Evolutionary conservation across 2,113 vertebrate genomes (phyloP).

Genomic region (Bubo blakistoni): DNA sequence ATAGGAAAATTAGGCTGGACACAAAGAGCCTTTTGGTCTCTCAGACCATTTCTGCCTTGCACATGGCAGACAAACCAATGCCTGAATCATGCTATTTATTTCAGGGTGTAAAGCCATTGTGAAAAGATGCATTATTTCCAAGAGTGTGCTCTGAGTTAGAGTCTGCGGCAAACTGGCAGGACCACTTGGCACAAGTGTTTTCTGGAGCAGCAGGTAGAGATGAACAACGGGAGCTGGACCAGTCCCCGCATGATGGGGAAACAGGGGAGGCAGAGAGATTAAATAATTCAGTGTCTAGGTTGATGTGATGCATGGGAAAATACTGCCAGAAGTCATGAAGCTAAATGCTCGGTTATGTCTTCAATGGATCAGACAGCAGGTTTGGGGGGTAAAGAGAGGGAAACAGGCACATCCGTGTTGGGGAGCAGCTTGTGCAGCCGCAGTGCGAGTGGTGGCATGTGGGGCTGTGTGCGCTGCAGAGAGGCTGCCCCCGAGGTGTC

Average conservation of each 20-base stretch:
- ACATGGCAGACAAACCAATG: slow-evolving; percentile 40
- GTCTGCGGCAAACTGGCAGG: slow-evolving; percentile 16
- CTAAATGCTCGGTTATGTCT: neutral
- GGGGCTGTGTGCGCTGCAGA: neutral
- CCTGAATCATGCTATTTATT: slow-evolving; percentile 56
- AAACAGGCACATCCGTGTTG: neutral
- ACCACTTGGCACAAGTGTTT: slow-evolving; percentile 26
- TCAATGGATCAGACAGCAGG: neutral
- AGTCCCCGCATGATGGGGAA: neutral
- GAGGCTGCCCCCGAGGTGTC: slow-evolving; percentile 24
- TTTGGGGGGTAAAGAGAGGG: neutral
- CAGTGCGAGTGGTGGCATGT: fast-evolving
- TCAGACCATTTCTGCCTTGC: slow-evolving; percentile 18
- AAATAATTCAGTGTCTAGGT: slow-evolving; percentile 20
- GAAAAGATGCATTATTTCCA: slow-evolving; percentile 42
- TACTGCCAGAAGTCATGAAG: neutral
- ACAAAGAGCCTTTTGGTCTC: slow-evolving; percentile 47
- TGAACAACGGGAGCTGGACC: slow-evolving; percentile 31
- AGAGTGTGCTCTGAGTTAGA: slow-evolving; percentile 2
- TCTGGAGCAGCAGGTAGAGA: slow-evolving; percentile 62
- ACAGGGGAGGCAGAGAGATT: slow-evolving; percentile 6
- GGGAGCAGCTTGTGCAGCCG: slow-evolving; percentile 15
- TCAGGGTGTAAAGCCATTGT: slow-evolving; percentile 64
- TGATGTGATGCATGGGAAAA: neutral
- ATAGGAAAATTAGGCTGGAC: neutral